phyloP scores from a whole-genome alignment of 2,888 invertebrate species.

The Phrixothrix hirtus region DNA sequence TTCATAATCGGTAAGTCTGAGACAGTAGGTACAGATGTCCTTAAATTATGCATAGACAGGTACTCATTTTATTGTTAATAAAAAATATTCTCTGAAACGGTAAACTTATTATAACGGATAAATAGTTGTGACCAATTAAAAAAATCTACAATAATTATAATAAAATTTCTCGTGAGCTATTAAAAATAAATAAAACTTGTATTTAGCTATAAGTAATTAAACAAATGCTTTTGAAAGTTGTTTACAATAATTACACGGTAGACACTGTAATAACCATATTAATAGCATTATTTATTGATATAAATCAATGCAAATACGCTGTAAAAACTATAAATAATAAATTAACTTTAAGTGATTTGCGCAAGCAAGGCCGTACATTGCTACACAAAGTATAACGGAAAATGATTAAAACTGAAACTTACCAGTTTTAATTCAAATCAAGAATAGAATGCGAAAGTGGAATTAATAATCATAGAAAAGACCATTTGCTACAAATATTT shows the following conservation, averaged over 20 bases:
- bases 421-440: neutral
- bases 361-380: conserved; percentile 3
- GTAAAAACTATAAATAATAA: conserved; percentile 13
- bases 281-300: conserved; percentile 19
- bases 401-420: conserved; percentile 15
- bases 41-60: too few relatives aligned
- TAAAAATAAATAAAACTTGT: conserved; percentile 14
- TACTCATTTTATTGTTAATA: too few relatives aligned
- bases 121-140: too few relatives aligned
- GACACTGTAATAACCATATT: conserved; percentile 18
- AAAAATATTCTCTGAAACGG: too few relatives aligned
- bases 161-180: conserved; percentile 6
- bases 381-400: conserved; percentile 12
- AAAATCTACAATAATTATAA: conserved; percentile 4
- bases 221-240: conserved; percentile 25
- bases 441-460: neutral
- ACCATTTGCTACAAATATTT: conserved; percentile 13
- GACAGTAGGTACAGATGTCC: too few relatives aligned
- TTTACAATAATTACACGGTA: conserved; percentile 29
- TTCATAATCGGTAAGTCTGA: conserved; percentile 35
- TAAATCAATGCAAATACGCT: conserved; percentile 21
- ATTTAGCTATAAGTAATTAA: conserved; percentile 11
- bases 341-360: conserved; percentile 8
- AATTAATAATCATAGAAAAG: conserved; percentile 13
- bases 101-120: too few relatives aligned